Evolutionary conservation across 2,888 invertebrate species (phyloP), one percentile per base, ranked within the genome.

Genomic region (Drosophila vallismaia): DNA sequence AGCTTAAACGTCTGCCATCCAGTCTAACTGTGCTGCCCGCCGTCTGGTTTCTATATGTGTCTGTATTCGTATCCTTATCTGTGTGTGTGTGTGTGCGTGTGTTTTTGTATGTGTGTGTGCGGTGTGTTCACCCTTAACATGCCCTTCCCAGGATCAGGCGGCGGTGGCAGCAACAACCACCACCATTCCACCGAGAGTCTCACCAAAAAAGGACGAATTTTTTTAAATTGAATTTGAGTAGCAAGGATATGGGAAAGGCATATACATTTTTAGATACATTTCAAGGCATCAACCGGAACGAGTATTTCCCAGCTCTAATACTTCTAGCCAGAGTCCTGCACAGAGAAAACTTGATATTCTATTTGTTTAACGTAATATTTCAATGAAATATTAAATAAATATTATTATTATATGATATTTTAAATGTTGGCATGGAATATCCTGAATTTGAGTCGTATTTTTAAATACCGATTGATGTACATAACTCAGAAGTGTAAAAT

Each of bases 1-100:
- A 64, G 82, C 71, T 74, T 50, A 74, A 85, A 69, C 76, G 85
- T 84, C 87, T 87, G 83, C 87, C 86, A 85, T 71, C 69, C 76
- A 76, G 87, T 85, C 87, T 84, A 82, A 84, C 81, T 78, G 72
- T 75, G 76, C 51, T 63, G 75, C 70, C 76, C 67, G 76, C 76
- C 58, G 84, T 76, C 84, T 79, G 57, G 69, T 56, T 57, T 72
- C 70, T 70, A 63, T 68, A 50, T 28, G 69, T 70, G 48, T 52
- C 44, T 42, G 63, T 29, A 44, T 33, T 40, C 49, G 50, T 29
- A 44, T 33, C 50, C 52, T 52, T 52, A 36, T 53, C 12, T 3
- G 26, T 36, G 55, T 58, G 24, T 66, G 48, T 53, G 19, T 51
- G 40, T 63, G 46, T 19, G 19, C 19, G 40, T 63, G 46, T 19